Base-by-base conservation (phyloP, 1,140 invertebrate genomes). In the Drosophila aff. region DNA sequence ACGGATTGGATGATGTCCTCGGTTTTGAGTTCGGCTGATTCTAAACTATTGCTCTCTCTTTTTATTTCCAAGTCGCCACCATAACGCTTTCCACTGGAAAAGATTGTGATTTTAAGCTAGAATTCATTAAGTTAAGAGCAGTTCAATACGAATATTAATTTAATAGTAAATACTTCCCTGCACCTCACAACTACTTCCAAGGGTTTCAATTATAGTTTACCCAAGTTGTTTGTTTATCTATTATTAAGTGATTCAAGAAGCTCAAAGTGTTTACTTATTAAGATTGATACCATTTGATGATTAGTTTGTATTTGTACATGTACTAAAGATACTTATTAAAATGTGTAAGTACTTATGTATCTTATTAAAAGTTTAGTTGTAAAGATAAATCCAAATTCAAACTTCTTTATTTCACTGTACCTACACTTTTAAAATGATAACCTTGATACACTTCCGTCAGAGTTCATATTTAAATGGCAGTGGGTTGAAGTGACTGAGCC, bases 1-100 rank as follows among this genome's bases (percentile, higher is more conserved):
- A 98, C 78, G 94, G 95, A 71, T 80, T 97, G 58, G 95, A 96
- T 53, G 95, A 96, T 67, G 94, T 96, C 18, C 93, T 96, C 21
- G 96, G 96, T 16, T 96, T 96, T 80, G 95, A 96, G 93, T 93
- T 95, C 63, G 95, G 94, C 10, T 95, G 44, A 81, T 26, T 41
- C 13, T 16, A 10, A 41, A 8, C 26, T 23, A 15, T 55, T 46
- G n/a, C 21, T 76, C 23, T 55, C 52, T 46, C 52, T 52, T 26
- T 46, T 65, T 18, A 75, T 38, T 60, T 71, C 36, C 81, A 76
- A 66, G 68, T 64, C 80, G 66, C 52, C 65, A 76, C 57, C 61
- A 79, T 83, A 79, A 83, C 81, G 81, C 82, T 85, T 85, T 84
- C 79, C 82, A 75, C 46, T 79, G 75, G 65, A 69, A 71, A 81